Evolutionary conservation across 2,888 invertebrate species (phyloP), one percentile per base, ranked within the genome.

Genomic region (Mystacides longicornis): DNA sequence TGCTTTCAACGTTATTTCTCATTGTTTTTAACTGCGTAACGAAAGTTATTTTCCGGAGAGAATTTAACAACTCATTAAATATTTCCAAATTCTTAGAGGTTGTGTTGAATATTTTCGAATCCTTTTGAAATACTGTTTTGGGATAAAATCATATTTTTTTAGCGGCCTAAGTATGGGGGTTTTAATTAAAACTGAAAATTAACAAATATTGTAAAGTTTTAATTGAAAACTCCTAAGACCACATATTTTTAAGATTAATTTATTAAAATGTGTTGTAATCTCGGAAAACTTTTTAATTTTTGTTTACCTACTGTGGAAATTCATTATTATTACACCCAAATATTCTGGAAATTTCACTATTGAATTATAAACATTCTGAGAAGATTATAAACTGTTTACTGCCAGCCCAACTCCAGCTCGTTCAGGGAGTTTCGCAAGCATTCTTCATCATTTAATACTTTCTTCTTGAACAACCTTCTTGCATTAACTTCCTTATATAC

Each of bases 21-120:
- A 56, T 52, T 52, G 56, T 56, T 56, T 51, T 49, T 51, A 56
- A 52, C 52, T 48, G 56, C 43, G 45, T 50, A 55, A 55, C 50
- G 46, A 23, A 51, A 47, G 54, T 49, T 48, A 54, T 49, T 54
- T 54, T 54, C 43, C 43, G 54, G 37, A 23, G 54, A 49, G 49
- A 54, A 50, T 54, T 54, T 50, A 54, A 54, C 54, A 54, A 54
- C 46, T 54, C 54, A 54, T 54, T 54, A 54, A 54, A 54, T 54
- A 54, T 54, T 54, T 50, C 49, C 20, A 54, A 27, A 54, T 54
- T 54, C 54, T 54, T 54, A 45, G 49, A 49, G 54, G 45, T 50
- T 45, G 47, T 37, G 37, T 37, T 37, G 46, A 49, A 54, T 54
- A 54, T 54, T 54, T 43, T 42, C 48, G 31, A 53, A 53, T 53